Evolutionary conservation across 2,113 vertebrate genomes (phyloP), one percentile per base, ranked within the genome.

Genomic region (Regulus satrapa): DNA sequence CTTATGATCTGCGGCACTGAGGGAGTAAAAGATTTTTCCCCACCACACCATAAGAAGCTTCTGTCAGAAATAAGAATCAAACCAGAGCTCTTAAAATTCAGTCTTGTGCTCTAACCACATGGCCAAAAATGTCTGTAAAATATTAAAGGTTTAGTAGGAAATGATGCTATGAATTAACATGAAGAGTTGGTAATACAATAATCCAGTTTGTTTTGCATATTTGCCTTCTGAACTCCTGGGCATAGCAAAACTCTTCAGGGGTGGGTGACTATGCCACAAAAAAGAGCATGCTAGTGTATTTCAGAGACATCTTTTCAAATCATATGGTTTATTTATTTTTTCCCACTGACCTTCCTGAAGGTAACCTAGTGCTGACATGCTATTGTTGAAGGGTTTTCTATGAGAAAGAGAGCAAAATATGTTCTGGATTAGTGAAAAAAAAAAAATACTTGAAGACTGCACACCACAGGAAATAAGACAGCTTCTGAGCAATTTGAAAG

Each of bases 401-500:
- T 18, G 23, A 41, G 20, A 45, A 26, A 63, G 38, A 45, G 23
- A 79, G 46, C 36, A 74, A 92, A 89, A 69, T 16, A 67, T 7
- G 45, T 56, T 32, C 28, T 45, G 17, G n/a, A 86, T 12, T 58
- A 38, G 79, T 79, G 49, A 69, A 86, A 88, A 92, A 77, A n/a
- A n/a, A n/a, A n/a, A n/a, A n/a, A n/a, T n/a, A n/a, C 52, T 46
- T 43, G 12, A 77, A 80, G 46, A 52, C 14, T 43, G 31, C 75
- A 28, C 58, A 40, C 25, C 7, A 14, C 19, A 56, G 45, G 36
- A 93, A 87, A 52, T 10, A 91, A 66, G 16, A 36, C 21, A 64
- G 12, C 4, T n/a, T 80, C 16, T 46, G 38, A 68, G 32, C 10
- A 64, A 69, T 13, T 51, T 0, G 0, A 56, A 71, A 77, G 17